Evolutionary conservation across 2,113 vertebrate species (phyloP).

Genomic region (Rhinogobius similis): DNA sequence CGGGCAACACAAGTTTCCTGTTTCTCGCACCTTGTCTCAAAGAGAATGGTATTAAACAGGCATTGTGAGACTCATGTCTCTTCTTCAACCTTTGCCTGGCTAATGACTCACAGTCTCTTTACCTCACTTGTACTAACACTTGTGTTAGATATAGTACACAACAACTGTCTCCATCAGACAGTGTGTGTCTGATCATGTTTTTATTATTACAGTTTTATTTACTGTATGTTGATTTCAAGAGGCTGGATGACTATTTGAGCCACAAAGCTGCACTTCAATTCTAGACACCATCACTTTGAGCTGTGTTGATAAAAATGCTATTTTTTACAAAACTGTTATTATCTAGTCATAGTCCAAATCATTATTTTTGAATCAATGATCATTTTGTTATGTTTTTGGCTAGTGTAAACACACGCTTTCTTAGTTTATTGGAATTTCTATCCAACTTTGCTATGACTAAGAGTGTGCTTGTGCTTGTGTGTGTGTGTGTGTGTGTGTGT

Average conservation of each 20-base stretch:
- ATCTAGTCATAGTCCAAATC: no score
- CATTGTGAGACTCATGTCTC: not conserved
- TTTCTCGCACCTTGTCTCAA: slow-evolving; percentile 47
- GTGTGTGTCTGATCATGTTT: not conserved
- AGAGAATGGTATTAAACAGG: slow-evolving; percentile 57
- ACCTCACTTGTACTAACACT: slow-evolving; percentile 2
- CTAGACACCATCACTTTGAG: not conserved
- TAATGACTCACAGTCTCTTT: slow-evolving; percentile 11
- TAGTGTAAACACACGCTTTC: not conserved
- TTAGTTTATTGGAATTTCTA: not conserved
- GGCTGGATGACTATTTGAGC: not conserved
- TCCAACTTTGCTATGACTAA: slow-evolving; percentile 22
- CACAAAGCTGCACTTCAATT: not conserved
- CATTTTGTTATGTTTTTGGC: not conserved
- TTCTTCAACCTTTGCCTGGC: slow-evolving; percentile 13
- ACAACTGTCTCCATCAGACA: not conserved
- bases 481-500: no score
- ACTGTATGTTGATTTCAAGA: not conserved
- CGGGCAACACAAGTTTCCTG: slow-evolving; percentile 53
- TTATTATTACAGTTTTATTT: not conserved
- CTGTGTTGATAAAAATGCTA: no score
- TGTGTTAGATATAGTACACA: not conserved
- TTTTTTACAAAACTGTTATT: no score
- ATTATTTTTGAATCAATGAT: not conserved
- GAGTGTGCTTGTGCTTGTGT: not conserved